Conservation (phyloP, 2,888 invertebrate species). For the Pogonocherus hispidulus region DNA sequence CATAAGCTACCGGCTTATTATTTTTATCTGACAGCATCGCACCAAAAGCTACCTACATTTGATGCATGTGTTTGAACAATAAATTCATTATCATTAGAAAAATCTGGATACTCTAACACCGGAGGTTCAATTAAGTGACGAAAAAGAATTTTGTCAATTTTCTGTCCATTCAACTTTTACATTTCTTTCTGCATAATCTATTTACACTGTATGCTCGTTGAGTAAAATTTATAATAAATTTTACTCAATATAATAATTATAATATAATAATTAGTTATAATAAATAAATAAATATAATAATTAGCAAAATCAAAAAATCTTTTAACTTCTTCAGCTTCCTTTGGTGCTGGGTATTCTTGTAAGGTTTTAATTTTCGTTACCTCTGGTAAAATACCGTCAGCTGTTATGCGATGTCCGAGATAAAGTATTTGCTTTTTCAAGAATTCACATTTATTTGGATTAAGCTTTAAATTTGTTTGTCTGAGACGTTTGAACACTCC, state of each 20-base stretch:
- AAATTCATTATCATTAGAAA: no score
- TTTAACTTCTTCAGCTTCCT: conserved; percentile 39
- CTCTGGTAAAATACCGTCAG: conserved; percentile 39
- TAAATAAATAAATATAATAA: no score
- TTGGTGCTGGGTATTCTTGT: conserved; percentile 43
- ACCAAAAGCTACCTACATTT: conserved; percentile 1
- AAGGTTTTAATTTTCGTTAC: conserved; percentile 39
- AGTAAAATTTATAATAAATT: no score
- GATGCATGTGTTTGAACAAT: conserved; percentile 16
- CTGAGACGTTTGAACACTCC: neutral
- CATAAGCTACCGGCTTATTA: conserved; percentile 39
- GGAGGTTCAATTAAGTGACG: conserved; percentile 7
- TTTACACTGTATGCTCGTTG: no score
- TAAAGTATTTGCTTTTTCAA: conserved; percentile 15
- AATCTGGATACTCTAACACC: conserved; percentile 20
- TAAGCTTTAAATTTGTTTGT: conserved; percentile 19
- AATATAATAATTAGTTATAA: no score
- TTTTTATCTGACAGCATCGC: conserved; percentile 16
- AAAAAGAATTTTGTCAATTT: no score
- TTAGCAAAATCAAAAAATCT: conserved; percentile 48
- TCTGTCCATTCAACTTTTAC: conserved; percentile 36
- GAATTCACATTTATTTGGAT: conserved; percentile 26
- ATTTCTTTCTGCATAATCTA: conserved; percentile 37
- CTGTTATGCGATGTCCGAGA: conserved; percentile 39
- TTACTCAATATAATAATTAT: no score